Percentiles rank a stretch among this genome's conserved stretches.
Evolutionary conservation across 2,888 invertebrate species (phyloP).

Genomic region (Cetonia aurata): DNA sequence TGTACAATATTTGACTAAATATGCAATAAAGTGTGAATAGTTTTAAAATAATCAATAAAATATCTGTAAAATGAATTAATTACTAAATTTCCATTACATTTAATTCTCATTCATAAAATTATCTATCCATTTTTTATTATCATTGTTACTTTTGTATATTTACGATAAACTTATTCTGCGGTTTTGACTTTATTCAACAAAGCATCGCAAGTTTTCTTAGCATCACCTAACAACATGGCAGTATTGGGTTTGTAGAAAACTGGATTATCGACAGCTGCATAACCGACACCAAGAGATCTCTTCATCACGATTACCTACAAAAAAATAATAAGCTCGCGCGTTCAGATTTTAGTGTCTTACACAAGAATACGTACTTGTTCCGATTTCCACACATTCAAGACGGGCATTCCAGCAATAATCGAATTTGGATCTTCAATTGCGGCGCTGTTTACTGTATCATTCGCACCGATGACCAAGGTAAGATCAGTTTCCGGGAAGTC

Average conservation of each 20-base stretch:
- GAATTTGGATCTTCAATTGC: conserved; percentile 93
- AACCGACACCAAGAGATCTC: conserved; percentile 87
- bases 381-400: conserved; percentile 88
- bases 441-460: conserved; percentile 92
- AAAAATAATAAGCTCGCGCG: conserved; percentile 26
- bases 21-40: conserved; percentile 2
- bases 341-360: not conserved
- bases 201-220: conserved; percentile 91
- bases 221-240: conserved; percentile 89
- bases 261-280: conserved; percentile 93
- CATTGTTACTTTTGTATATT: not conserved
- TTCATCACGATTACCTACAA: conserved; percentile 89
- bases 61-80: not conserved
- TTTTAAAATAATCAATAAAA: conserved; percentile 22
- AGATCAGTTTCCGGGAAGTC: conserved; percentile 88
- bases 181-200: conserved; percentile 76
- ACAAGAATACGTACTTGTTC: conserved; percentile 73
- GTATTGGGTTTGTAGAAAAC: conserved; percentile 93
- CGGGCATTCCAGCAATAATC: conserved; percentile 94
- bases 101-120: too few relatives aligned
- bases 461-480: conserved; percentile 88
- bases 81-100: too few relatives aligned
- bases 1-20: conserved; percentile 25
- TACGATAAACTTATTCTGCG: conserved; percentile 45
- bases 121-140: too few relatives aligned